A percentile compares a stretch with the other conserved stretches of the same genome.
Evolutionary conservation across 1,140 invertebrate genomes (phyloP).

Genomic region (Aplysia californica): DNA sequence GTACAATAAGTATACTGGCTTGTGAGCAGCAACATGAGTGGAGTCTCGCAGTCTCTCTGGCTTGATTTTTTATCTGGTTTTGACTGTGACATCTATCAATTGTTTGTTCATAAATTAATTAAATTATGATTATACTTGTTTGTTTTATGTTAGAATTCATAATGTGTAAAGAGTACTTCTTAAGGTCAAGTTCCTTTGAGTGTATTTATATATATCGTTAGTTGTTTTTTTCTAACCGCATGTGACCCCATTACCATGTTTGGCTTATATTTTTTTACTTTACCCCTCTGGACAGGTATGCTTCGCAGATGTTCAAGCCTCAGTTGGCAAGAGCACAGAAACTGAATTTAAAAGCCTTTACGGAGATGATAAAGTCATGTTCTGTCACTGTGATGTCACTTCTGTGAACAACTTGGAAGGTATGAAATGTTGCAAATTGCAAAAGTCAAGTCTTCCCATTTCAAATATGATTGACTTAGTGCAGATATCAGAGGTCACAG

Average conservation of each 20-base stretch:
- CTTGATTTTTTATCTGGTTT: too few species aligned
- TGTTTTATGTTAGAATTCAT: not conserved
- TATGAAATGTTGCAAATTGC: not conserved
- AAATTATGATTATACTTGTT: not conserved
- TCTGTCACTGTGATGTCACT: conserved; percentile 14
- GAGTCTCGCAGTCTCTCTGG: too few species aligned
- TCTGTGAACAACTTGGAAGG: not conserved
- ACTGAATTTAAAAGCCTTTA: not conserved
- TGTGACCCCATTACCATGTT: too few species aligned
- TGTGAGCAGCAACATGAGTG: too few species aligned
- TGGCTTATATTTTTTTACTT: not conserved
- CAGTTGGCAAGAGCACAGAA: not conserved
- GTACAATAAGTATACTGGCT: too few species aligned
- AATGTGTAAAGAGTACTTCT: not conserved
- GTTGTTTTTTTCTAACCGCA: not conserved
- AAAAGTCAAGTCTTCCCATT: not conserved
- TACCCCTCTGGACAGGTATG: not conserved
- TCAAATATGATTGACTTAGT: not conserved
- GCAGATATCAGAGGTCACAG: not conserved
- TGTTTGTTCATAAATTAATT: not conserved
- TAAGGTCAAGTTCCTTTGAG: not conserved
- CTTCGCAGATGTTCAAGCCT: not conserved
- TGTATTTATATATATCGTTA: not conserved
- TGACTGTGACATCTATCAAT: too few species aligned
- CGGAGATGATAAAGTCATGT: conserved; percentile 8